Evolutionary conservation across 2,888 invertebrate genomes (phyloP), one percentile per base, ranked within the genome.

Genomic region (Drosophila rellima): DNA sequence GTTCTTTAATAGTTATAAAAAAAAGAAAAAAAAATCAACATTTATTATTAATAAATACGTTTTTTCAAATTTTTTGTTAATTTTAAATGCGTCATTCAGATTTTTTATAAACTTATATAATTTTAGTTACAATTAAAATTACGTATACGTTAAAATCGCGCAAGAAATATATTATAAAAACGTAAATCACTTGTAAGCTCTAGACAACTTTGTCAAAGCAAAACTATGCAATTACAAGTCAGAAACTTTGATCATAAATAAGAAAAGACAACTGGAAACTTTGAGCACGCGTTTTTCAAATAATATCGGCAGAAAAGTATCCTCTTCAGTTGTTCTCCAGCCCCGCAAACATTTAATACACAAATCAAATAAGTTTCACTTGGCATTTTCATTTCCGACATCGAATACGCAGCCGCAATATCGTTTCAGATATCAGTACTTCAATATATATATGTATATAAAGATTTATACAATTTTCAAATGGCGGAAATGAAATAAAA

Each of bases 401-500:
- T 59, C 29, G 39, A 40, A 29, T 55, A 29, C 13, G 31, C 42
- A 56, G 17, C 54, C 39, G 29, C 44, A 52, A 66, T 59, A 54
- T 42, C 39, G n/a, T 18, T 50, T 55, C 54, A 42, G 42, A 55
- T 74, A 72, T 62, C 48, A 67, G 51, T 63, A 54, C 40, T 29
- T 45, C 23, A 29, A 40, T 20, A 23, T 11, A 59, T 40, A 57
- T 40, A n/a, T n/a, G 35, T 33, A 47, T 17, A 55, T 39, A 57
- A 20, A 50, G 57, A 50, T 37, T 26, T 37, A 61, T 45, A 48
- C 31, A 65, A 18, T 51, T 60, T 18, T 18, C 51, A 56, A 64
- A 26, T 23, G 47, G 29, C 75, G 77, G 79, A 77, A 77, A 77
- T 77, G 57, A 71, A 77, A 67, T 77, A 77, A 75, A 77, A 61